A percentile compares a stretch with the other conserved stretches of the same genome.
Conservation (phyloP, 2,888 invertebrate species). For the Tineola bisselliella region DNA sequence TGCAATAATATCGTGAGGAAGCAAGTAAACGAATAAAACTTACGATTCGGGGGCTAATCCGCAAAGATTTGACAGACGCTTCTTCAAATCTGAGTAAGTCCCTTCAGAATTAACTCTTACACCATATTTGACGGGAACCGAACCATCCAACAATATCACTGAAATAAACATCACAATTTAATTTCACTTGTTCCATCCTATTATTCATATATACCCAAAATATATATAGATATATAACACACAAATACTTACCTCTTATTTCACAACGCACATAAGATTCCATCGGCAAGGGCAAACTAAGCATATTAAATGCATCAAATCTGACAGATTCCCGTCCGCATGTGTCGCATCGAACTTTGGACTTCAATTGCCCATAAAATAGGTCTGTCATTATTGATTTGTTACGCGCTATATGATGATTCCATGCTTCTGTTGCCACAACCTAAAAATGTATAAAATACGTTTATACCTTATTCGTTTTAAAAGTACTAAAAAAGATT, state of each 20-base stretch:
- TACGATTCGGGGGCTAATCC: conserved; percentile 57
- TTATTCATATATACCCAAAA: too few relatives aligned
- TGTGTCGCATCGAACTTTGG: conserved; percentile 82
- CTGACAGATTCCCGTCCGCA: conserved; percentile 87
- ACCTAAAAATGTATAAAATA: conserved; percentile 26
- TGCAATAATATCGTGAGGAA: too few relatives aligned
- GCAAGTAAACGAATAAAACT: too few relatives aligned
- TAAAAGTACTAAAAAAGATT: too few relatives aligned
- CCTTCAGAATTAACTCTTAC: conserved; percentile 85
- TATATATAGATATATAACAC: too few relatives aligned
- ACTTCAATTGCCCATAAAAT: conserved; percentile 93
- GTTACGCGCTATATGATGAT: conserved; percentile 82
- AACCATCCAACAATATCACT: conserved; percentile 84
- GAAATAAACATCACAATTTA: conserved; percentile 15
- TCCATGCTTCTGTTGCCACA: conserved; percentile 83
- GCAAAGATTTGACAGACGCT: conserved; percentile 72
- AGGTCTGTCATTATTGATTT: conserved; percentile 88
- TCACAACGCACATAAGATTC: conserved; percentile 84
- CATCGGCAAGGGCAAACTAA: conserved; percentile 90
- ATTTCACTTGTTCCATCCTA: not conserved
- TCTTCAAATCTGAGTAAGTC: conserved; percentile 79
- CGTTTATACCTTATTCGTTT: too few relatives aligned
- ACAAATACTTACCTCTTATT: conserved; percentile 75
- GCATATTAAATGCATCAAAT: conserved; percentile 92
- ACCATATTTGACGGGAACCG: conserved; percentile 86